Evolutionary conservation across 2,888 invertebrate species (phyloP), one percentile per base, ranked within the genome.

Genomic region (Drosophila limbata): DNA sequence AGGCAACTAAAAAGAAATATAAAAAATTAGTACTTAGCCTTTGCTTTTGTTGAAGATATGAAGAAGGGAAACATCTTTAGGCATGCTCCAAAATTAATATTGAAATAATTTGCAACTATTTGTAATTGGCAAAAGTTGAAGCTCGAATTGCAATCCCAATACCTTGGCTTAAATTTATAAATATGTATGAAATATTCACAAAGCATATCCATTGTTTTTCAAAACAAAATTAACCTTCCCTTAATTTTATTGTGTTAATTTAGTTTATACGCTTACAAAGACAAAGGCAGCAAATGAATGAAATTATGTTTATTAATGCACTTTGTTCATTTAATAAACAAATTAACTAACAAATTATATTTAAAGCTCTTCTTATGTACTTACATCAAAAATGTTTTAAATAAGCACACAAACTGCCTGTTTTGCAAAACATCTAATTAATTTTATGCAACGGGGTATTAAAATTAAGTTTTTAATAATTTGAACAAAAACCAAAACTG

Each of bases 131-230:
- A 63, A 70, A 76, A 73, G 40, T 66, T 56, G 62, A 64, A 68
- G 60, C 73, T 77, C 78, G 67, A 77, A 68, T 62, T 77, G 74
- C 74, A 81, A 72, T 61, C 75, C 73, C 77, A 73, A 73, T 63
- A 62, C 47, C 42, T 74, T 66, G 80, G 72, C 75, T 69, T 65
- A 70, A 69, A 66, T 66, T 77, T 69, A 77, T 48, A 55, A 66
- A 70, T 67, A 73, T 73, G 56, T 47, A 70, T 63, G 59, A 72
- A 74, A 69, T 72, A 88, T 71, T 88, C 84, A 79, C 69, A 73
- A 80, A 84, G 89, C 89, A 89, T 89, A 85, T 85, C 85, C 85
- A 85, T 81, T 89, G 88, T 85, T 89, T 85, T 81, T 87, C 55
- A 84, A 89, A 84, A 84, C 88, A 80, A 70, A 70, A 50, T 53